Evolutionary conservation across 2,888 invertebrate genomes (phyloP).

Genomic region (Dicycla oo): DNA sequence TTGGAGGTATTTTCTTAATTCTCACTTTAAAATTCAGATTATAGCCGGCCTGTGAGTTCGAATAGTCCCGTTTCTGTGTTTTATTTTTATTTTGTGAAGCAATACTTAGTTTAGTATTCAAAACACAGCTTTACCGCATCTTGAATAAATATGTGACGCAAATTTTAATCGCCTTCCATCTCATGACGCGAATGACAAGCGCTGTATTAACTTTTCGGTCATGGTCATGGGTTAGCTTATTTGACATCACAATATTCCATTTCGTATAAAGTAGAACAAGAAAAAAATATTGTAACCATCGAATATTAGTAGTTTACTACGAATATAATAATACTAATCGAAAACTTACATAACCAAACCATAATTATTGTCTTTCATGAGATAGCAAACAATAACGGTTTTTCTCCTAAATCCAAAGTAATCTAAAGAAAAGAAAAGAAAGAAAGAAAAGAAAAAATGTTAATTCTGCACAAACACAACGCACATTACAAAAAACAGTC

Average conservation of each 20-base stretch:
- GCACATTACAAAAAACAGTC: too few relatives aligned
- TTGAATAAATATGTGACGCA: constrained; percentile 45
- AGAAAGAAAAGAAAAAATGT: too few relatives aligned
- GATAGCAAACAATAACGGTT: not conserved
- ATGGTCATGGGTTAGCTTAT: not conserved
- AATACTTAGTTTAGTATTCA: constrained; percentile 26
- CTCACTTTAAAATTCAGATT: constrained; percentile 41
- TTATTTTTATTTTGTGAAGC: constrained; percentile 39
- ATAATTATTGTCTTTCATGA: not conserved
- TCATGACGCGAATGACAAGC: constrained; percentile 9
- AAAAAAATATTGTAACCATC: not conserved
- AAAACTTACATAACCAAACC: not conserved
- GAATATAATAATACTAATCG: not conserved
- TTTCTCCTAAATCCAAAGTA: not conserved
- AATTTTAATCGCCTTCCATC: constrained; percentile 29
- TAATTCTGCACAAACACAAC: too few relatives aligned
- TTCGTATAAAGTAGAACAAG: not conserved
- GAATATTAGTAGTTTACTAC: not conserved
- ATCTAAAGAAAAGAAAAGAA: too few relatives aligned
- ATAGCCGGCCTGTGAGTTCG: constrained; percentile 32
- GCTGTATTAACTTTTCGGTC: not conserved
- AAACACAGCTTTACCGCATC: constrained; percentile 34
- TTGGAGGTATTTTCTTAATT: constrained; percentile 49
- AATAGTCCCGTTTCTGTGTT: constrained; percentile 12
- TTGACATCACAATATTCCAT: not conserved